phyloP scores from a whole-genome alignment of 2,113 vertebrate genomes.

The Dipodomys spectabilis region DNA sequence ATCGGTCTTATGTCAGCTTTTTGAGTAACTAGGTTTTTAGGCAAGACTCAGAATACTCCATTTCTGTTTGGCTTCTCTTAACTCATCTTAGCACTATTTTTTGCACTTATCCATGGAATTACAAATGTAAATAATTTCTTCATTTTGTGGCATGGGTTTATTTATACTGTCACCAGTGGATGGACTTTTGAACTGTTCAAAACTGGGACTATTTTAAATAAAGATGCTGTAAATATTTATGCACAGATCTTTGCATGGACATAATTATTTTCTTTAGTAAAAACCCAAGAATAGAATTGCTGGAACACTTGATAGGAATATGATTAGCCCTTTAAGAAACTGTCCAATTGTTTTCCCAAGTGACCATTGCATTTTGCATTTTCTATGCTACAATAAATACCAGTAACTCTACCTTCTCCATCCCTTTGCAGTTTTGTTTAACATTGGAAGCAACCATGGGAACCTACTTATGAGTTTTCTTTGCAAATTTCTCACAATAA shows the following conservation, averaged over 20 bases:
- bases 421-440: no score
- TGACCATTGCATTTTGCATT: neutral
- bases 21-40: no score
- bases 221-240: neutral
- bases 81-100: no score
- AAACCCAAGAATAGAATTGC: no score
- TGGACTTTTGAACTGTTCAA: neutral
- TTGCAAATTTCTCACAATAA: neutral
- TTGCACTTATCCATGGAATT: neutral
- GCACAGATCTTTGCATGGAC: neutral
- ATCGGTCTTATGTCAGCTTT: no score
- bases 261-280: neutral
- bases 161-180: neutral
- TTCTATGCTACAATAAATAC: no score
- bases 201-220: neutral
- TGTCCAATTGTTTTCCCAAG: neutral
- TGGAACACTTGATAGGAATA: neutral
- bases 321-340: neutral
- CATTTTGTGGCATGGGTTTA: neutral
- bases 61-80: no score
- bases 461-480: neutral
- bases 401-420: no score
- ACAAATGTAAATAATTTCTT: neutral
- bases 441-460: no score
- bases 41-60: no score